Conservation (phyloP, 2,888 invertebrate genomes). For the Amaurobius ferox region DNA sequence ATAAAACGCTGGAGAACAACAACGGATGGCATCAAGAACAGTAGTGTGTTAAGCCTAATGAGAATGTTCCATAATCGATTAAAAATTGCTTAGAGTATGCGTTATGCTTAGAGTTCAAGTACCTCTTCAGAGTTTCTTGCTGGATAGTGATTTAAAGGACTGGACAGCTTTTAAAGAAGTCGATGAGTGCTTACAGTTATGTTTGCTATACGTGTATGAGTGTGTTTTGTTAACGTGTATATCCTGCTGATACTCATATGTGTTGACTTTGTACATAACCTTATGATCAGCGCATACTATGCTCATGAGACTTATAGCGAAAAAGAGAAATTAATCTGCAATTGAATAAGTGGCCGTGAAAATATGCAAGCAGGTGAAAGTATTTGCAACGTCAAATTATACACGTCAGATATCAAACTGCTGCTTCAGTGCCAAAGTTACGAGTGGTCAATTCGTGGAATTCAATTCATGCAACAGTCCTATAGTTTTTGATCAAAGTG, state of each 20-base stretch:
- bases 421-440: conserved; percentile 26
- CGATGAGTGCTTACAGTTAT: conserved; percentile 63
- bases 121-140: conserved; percentile 1
- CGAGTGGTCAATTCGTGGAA: neutral
- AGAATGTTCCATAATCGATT: conserved; percentile 1
- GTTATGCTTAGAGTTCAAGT: conserved; percentile 9
- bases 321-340: conserved; percentile 7
- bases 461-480: conserved; percentile 5
- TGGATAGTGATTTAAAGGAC: conserved; percentile 30
- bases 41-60: neutral
- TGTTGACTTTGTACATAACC: conserved; percentile 64
- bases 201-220: conserved; percentile 67
- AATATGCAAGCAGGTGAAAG: conserved; percentile 41
- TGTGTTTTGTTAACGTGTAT: conserved; percentile 66
- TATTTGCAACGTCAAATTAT: conserved; percentile 49
- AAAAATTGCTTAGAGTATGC: conserved; percentile 11
- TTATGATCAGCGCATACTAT: conserved; percentile 27
- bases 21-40: neutral
- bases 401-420: neutral
- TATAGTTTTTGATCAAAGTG: conserved; percentile 20
- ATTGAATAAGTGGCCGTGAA: neutral
- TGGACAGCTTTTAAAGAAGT: conserved; percentile 51
- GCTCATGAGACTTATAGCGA: conserved; percentile 38
- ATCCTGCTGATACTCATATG: conserved; percentile 47
- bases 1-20: conserved; percentile 7